Conservation (phyloP, 1,140 invertebrate species). For the Drosophila pectinifera region DNA sequence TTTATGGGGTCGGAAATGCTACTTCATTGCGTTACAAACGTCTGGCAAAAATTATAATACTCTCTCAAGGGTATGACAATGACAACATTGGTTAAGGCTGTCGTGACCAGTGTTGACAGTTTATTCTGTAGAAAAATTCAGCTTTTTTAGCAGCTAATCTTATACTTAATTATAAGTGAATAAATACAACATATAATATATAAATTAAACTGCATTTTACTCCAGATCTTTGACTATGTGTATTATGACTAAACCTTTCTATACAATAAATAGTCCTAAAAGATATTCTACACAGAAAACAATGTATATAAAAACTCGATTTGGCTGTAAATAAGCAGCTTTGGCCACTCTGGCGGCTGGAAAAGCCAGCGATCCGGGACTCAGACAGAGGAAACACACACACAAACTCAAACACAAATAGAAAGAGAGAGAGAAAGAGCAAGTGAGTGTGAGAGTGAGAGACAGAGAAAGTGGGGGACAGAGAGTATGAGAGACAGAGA, state of each 20-base stretch:
- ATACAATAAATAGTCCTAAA: neutral
- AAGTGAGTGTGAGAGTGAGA: neutral
- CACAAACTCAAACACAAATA: slow-evolving; percentile 5
- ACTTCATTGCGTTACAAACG: neutral
- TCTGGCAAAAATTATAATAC: too few species aligned
- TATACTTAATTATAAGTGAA: neutral
- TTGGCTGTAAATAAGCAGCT: slow-evolving; percentile 1
- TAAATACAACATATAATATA: neutral
- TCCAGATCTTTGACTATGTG: too few species aligned
- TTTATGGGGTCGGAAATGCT: neutral
- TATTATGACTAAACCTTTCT: too few species aligned
- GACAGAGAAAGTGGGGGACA: too few species aligned
- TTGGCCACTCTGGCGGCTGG: slow-evolving; percentile 6
- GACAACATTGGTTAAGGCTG: neutral
- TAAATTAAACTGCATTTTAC: neutral
- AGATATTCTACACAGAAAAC: neutral
- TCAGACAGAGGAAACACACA: slow-evolving; percentile 26
- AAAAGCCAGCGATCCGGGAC: slow-evolving; percentile 20
- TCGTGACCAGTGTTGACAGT: neutral
- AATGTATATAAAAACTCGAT: neutral
- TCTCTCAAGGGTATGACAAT: neutral
- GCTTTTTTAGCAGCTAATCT: neutral
- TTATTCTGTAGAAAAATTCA: neutral
- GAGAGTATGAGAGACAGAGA: too few species aligned
- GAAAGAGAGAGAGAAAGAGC: neutral